Conservation (phyloP, 2,797 vertebrate species). For the Nothura maculosa region DNA sequence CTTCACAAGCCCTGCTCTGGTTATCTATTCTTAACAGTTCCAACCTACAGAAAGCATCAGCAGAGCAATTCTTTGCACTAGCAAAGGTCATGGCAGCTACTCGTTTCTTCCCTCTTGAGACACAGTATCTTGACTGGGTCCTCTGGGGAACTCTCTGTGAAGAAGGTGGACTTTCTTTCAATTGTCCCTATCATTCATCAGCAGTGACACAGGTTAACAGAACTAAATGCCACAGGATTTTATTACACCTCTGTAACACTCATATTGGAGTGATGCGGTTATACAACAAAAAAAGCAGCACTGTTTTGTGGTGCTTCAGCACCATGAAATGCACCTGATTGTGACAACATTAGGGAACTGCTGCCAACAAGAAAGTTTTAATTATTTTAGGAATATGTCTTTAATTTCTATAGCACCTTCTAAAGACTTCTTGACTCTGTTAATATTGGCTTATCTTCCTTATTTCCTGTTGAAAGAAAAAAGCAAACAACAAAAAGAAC, state of each 20-base stretch:
- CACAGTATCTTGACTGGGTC: not conserved
- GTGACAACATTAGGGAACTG: not conserved
- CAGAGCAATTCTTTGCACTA: not conserved
- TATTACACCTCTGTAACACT: not conserved
- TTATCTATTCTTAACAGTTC: not conserved
- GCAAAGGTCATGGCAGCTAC: not conserved
- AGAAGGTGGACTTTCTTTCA: not conserved
- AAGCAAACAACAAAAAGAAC: too few species aligned
- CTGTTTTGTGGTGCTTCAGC: not conserved
- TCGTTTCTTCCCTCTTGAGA: not conserved
- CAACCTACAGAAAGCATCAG: not conserved
- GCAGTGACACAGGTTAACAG: not conserved
- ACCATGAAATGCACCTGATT: not conserved
- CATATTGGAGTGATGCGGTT: too few species aligned
- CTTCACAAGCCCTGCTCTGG: not conserved
- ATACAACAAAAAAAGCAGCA: not conserved
- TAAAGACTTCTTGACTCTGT: not conserved
- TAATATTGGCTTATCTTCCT: not conserved
- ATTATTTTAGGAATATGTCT: not conserved
- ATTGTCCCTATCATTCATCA: not conserved
- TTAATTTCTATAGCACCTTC: not conserved
- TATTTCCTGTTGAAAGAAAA: not conserved
- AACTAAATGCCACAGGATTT: not conserved
- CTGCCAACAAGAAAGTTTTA: not conserved
- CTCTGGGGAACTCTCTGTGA: not conserved